Percentiles rank a stretch among this genome's conserved stretches.
These are phyloP conservation scores for Platycercus adscitus DNA, from an alignment of 2,113 vertebrate genomes.

Conservation along the genomic window DNA sequence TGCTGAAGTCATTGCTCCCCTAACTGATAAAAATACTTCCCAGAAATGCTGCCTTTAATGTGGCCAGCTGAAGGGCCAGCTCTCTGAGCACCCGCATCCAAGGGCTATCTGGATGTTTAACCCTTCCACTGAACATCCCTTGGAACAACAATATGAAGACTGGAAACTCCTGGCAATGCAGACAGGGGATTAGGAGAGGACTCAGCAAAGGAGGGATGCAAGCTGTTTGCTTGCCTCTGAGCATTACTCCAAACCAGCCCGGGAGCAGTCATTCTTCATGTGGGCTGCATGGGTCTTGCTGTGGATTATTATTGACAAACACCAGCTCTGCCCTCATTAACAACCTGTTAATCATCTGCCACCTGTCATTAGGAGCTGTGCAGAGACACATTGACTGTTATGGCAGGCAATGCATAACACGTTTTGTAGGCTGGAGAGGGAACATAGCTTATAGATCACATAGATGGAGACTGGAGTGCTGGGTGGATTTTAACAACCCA, in stretches of 20 bases:
- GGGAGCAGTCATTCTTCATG: neutral
- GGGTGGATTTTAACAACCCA: neutral
- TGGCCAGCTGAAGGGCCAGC: neutral
- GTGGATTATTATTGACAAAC: neutral
- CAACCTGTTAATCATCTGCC: neutral
- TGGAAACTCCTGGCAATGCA: accelerated
- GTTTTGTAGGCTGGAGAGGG: neutral
- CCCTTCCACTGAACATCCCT: neutral
- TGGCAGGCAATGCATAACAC: neutral
- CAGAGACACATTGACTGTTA: neutral
- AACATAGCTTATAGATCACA: neutral
- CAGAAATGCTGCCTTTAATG: neutral
- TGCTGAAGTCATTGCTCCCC: neutral
- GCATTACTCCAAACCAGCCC: neutral
- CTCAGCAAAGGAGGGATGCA: accelerated
- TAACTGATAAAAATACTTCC: neutral
- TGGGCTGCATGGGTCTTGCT: neutral
- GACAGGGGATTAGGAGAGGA: neutral
- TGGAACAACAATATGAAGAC: neutral
- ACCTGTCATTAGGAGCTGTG: neutral
- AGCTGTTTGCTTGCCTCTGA: neutral
- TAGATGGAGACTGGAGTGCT: neutral
- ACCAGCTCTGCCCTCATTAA: slow-evolving; percentile 2
- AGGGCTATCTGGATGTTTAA: neutral
- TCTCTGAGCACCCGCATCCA: accelerated